These are phyloP conservation scores for Venturia canescens DNA, from an alignment of 1,140 invertebrate genomes.

Conservation along the genomic window DNA sequence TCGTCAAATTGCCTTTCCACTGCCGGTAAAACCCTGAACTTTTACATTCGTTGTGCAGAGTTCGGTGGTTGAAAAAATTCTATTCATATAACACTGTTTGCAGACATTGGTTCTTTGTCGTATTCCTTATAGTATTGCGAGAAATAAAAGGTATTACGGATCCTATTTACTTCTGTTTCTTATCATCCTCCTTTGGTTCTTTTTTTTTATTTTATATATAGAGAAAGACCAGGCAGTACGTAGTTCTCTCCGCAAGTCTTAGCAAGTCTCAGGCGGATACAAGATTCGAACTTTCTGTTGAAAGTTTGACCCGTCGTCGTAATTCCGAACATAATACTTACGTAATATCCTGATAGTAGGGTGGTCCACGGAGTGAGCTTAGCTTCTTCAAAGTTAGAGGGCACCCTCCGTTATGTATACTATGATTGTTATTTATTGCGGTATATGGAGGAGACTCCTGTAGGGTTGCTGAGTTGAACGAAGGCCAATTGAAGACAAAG, in stretches of 20 bases:
- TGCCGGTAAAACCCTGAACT: constrained; percentile 4
- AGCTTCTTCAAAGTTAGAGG: constrained; percentile 5
- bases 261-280: not conserved
- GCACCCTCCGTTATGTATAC: not conserved
- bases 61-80: constrained; percentile 1
- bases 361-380: constrained; percentile 1
- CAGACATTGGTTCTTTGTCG: not conserved
- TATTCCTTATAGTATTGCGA: constrained; percentile 1
- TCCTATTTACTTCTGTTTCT: not conserved
- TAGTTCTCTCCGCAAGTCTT: constrained; percentile 7
- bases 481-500: not conserved
- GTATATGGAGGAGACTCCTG: not conserved
- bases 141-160: constrained; percentile 16
- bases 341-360: constrained; percentile 1
- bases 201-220: not conserved
- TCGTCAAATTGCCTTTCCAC: not conserved
- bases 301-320: constrained; percentile 1
- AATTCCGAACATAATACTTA: not conserved
- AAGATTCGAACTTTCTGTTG: constrained; percentile 18
- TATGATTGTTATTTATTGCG: constrained; percentile 40
- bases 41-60: not conserved
- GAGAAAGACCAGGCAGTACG: not conserved
- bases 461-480: not conserved
- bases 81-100: not conserved
- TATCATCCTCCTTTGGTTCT: not conserved